Percentiles rank a stretch among this genome's conserved stretches.
These are phyloP conservation scores for Heteropelma amictum DNA, from an alignment of 2,888 invertebrate genomes.

Conservation along the genomic window DNA sequence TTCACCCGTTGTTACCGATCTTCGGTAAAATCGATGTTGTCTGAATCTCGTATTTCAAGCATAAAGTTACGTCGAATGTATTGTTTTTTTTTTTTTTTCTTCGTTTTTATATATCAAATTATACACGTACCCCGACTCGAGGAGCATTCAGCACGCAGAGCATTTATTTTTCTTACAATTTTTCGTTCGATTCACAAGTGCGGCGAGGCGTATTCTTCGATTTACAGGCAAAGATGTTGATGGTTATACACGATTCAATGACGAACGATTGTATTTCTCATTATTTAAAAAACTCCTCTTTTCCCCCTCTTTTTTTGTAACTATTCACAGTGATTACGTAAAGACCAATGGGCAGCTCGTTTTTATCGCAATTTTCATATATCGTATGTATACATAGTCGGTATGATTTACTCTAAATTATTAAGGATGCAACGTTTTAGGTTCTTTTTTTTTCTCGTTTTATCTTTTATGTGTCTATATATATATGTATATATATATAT, in stretches of 20 bases:
- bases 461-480: background rate
- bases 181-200: slow-evolving; percentile 34
- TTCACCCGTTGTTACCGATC: slow-evolving; percentile 13
- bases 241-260: slow-evolving; percentile 34
- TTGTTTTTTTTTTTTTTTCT: background rate
- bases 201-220: slow-evolving; percentile 7
- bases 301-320: slow-evolving; percentile 10
- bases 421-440: slow-evolving; percentile 7
- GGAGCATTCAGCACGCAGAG: background rate
- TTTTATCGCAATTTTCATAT: slow-evolving; percentile 35
- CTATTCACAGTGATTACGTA: slow-evolving; percentile 41
- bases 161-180: background rate
- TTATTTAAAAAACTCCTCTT: background rate
- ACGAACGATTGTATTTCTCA: slow-evolving; percentile 24
- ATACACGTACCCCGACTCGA: background rate
- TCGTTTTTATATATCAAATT: background rate
- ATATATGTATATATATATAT: slow-evolving; percentile 1
- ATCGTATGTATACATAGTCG: slow-evolving; percentile 20
- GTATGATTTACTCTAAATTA: slow-evolving; percentile 22
- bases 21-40: background rate
- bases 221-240: slow-evolving; percentile 38
- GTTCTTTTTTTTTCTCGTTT: background rate
- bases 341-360: slow-evolving; percentile 45
- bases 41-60: background rate
- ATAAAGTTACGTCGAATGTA: background rate